Base-by-base conservation (phyloP, 64 coral and sea anemone genomes). In the Montipora efflorescens region DNA sequence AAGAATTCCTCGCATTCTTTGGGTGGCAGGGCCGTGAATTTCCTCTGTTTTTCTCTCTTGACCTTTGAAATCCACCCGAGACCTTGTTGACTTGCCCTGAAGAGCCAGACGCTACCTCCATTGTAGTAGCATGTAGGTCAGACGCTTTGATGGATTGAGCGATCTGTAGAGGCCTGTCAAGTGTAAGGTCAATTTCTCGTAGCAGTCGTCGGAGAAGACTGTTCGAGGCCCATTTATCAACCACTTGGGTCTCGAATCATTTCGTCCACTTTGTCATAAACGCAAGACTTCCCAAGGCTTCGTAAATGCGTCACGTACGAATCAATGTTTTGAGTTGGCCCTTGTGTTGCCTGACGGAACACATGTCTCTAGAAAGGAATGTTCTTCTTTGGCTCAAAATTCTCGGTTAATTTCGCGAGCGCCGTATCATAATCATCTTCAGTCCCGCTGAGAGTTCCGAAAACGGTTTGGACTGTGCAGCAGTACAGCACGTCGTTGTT, bases 301-400 rank as follows among this genome's bases (percentile, higher is more conserved):
- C 80, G 79, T 36, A 92, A 84, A 67, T 90, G 85, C 28, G 90
- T 89, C 5, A 76, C 58, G n/a, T 67, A 92, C 2, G 66, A 49
- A 5, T 87, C 59, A 8, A 95, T 77, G 16, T 49, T 69, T 59
- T 95, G 76, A 10, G 61, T 47, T 19, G 36, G 82, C 28, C 51
- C 25, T 91, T 95, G 89, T 51, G 67, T 12, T 73, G 82, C 94
- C 68, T 95, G 89, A 8, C 82, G 76, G 85, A 95, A 95, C 16
- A 67, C 77, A 86, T 95, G 82, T 12, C 74, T n/a, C 36, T 91
- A 80, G 48, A 70, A 95, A 43, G 72, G 59, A 71, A 95, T 81
- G 7, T 87, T 95, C 48, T 95, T 91, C 77, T 90, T 80, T 7
- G 78, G 93, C 43, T 62, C 79, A 57, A 94, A 94, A 59, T 94